These are phyloP conservation scores for Ceratina calcarata DNA, from an alignment of 1,140 invertebrate genomes.

Conservation along the genomic window DNA sequence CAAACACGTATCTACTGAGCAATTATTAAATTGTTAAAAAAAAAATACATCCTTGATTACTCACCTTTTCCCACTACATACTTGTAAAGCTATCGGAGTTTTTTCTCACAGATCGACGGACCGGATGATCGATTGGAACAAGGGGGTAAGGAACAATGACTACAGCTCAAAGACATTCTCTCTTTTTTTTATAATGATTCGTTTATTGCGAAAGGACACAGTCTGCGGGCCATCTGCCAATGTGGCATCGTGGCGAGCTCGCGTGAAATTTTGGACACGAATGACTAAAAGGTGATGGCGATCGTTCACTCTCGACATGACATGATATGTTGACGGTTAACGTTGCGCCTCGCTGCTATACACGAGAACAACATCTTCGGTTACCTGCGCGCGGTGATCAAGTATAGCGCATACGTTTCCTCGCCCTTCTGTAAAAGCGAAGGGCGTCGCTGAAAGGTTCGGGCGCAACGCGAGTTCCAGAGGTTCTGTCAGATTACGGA, in stretches of 20 bases:
- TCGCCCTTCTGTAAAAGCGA: neutral
- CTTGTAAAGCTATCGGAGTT: neutral
- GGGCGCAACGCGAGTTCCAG: conserved; percentile 66
- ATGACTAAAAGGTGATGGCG: conserved; percentile 79
- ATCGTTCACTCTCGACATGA: conserved; percentile 78
- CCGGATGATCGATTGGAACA: conserved; percentile 11
- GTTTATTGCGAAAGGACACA: conserved; percentile 81
- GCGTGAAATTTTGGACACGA: conserved; percentile 77
- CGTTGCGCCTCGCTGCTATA: conserved; percentile 53
- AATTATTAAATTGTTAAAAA: too few species aligned
- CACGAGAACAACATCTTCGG: neutral
- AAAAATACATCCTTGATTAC: neutral
- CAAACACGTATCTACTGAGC: too few species aligned
- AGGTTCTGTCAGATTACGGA: conserved; percentile 64
- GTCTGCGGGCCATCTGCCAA: conserved; percentile 74
- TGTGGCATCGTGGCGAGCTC: conserved; percentile 72
- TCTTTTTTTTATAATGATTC: conserved; percentile 77
- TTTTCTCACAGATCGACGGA: neutral
- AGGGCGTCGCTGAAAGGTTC: conserved; percentile 1
- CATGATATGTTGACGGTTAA: conserved; percentile 73
- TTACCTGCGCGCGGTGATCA: neutral
- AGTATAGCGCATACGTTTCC: conserved; percentile 12
- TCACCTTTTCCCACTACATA: neutral
- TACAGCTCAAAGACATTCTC: neutral
- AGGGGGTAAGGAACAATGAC: neutral